Evolutionary conservation across 2,888 invertebrate species (phyloP), one percentile per base, ranked within the genome.

Genomic region (Merodon equestris): DNA sequence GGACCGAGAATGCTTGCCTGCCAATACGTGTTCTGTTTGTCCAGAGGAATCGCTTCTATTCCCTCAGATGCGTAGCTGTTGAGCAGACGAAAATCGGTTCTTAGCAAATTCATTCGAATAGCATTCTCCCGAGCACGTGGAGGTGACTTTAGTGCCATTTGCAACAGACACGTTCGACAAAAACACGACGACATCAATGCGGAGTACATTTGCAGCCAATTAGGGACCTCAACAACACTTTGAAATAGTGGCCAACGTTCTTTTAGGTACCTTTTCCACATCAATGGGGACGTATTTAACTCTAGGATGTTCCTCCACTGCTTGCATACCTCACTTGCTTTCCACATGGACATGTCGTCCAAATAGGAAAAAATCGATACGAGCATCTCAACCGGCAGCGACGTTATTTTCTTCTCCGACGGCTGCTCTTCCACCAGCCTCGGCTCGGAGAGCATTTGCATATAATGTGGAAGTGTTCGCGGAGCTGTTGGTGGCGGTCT

Each of bases 1-100:
- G 98, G 97, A 0, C 97, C 98, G 18, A 94, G 93, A 84, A 98
- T 95, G 63, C 95, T 94, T 1, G 97, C 97, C 89, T 97, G 96
- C 97, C 97, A 98, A 88, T 97, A 96, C 27, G 88, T 87, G 38
- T 88, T 87, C 48, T 89, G 87, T 12, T 87, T 86, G 75, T 89
- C 89, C 53, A 89, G 70, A 3, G 89, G 89, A 68, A 89, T 85
- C 10, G 89, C 89, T 75, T 89, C 88, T 51, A 89, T 89, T 34
- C 89, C 89, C 68, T 89, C 89, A 0, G 88, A 85, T 14, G 88
- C 86, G 66, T 89, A 88, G 74, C 86, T 86, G 48, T 89, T 87
- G 12, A 89, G 58, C 1, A 88, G 83, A 64, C 87, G 84, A 17
- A 96, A 91, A 88, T 97, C 97, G 82, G 92, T 94, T 19, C 94